Evolutionary conservation across 2,888 invertebrate species (phyloP), one percentile per base, ranked within the genome.

Genomic region (Drosophila atripex): DNA sequence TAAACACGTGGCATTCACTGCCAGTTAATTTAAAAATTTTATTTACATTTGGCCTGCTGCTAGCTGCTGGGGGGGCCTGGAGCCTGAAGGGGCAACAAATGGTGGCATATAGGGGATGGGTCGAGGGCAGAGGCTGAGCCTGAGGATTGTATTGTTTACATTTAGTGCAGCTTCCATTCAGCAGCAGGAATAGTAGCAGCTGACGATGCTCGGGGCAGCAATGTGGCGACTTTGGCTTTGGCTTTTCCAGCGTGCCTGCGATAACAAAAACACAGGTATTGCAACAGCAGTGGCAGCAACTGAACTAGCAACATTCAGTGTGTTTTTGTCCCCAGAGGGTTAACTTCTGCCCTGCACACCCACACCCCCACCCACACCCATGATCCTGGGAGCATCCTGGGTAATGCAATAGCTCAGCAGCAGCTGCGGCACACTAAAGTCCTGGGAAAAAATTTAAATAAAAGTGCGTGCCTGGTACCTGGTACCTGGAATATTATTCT

Each of bases 1-100:
- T 30, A 5, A 46, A 59, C 82, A 82, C 85, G 80, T 82, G 82
- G 73, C 59, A 35, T 28, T 54, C 78, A 43, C 32, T 71, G 86
- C 55, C 68, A 83, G 86, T 86, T 86, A 78, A 86, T 84, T 83
- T 80, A 73, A 77, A 86, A 85, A 76, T 72, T 76, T 25, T 84
- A 86, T 78, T 83, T 80, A 78, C 86, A 87, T 78, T 80, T 87
- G 60, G 78, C 75, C 80, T 83, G 71, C 68, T 83, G 76, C 12
- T 51, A 8, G 12, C 23, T 52, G 54, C 51, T 18, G 66, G 58
- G 12, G 21, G 5, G 11, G 3, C 12, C 25, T 59, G 55, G 41
- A 53, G 66, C 28, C 58, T 35, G 8, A 8, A 12, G 38, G n/a
- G 52, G 21, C 21, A 7, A 30, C 32, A 11, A 51, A 14, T 25